phyloP scores from a whole-genome alignment of 35 echinoderm and acorn worm species.

The Apostichopus japonicus region DNA sequence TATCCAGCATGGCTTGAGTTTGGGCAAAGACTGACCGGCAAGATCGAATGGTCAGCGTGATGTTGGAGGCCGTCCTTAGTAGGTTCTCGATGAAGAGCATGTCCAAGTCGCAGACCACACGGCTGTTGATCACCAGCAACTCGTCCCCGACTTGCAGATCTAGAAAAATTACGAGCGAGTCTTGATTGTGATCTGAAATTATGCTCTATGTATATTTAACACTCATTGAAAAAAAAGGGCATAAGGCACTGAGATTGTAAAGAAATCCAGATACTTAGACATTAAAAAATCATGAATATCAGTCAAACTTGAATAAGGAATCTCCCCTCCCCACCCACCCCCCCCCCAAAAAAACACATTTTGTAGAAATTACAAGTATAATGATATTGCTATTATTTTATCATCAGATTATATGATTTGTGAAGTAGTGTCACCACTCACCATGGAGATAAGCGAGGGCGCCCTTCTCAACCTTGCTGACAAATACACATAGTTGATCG shows the following conservation, averaged over 20 bases:
- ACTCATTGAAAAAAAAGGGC: no score
- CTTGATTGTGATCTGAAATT: no score
- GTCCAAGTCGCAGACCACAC: slow-evolving; percentile 91
- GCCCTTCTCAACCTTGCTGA: slow-evolving; percentile 88
- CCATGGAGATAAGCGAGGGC: slow-evolving; percentile 96
- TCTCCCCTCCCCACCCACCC: no score
- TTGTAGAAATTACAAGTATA: no score
- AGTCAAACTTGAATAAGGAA: no score
- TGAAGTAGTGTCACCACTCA: slow-evolving; percentile 17
- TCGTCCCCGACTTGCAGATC: slow-evolving; percentile 97
- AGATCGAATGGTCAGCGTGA: slow-evolving; percentile 94
- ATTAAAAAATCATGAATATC: no score
- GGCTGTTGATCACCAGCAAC: slow-evolving; percentile 86
- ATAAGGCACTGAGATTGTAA: no score
- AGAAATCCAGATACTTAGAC: no score
- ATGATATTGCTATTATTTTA: no score
- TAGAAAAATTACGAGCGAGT: neutral
- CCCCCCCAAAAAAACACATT: no score
- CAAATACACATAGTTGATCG: slow-evolving; percentile 97
- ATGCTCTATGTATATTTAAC: no score
- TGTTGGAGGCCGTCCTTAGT: slow-evolving; percentile 52
- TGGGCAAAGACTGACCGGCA: slow-evolving; percentile 91
- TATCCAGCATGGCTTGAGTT: slow-evolving; percentile 88
- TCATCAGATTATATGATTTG: neutral
- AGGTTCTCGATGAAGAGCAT: slow-evolving; percentile 98